Base-by-base conservation (phyloP, 2,888 invertebrate species). In the Callyntrura sp. region DNA sequence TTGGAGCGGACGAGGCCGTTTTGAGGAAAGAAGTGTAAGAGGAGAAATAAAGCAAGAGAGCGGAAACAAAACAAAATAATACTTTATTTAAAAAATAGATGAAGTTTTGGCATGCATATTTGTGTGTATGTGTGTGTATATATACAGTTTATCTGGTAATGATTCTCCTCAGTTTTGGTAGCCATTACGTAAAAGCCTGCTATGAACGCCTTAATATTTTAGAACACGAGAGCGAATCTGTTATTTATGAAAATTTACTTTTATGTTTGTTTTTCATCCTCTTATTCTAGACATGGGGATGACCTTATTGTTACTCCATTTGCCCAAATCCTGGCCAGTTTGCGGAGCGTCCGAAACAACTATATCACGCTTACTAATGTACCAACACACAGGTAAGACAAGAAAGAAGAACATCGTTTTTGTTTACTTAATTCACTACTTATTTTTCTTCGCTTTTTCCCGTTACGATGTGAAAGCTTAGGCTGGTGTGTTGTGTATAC, bases 231-330 rank as follows among this genome's bases (percentile, higher is more conserved):
- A 45, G 2, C 35, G 6, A 35, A 35, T 35, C 35, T 35, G 35
- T 4, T 35, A 35, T 35, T 35, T 90, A 92, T 92, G 93, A 90
- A 92, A 93, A 91, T 94, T 95, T 70, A 94, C 94, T 86, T 48
- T 4, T 35, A 35, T 35, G 35, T 90, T 82, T 82, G 73, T 51
- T 79, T 17, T 79, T 79, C 17, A 11, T 35, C n/a, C 20, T 73
- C 43, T 60, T 28, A 28, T 93, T 95, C 96, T 95, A 96, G 98
- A 95, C 99, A 99, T 96, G 99, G 99, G 94, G 99, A 99, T 96
- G 99, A 99, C 96, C 96, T 99, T 95, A 99, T 99, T 95, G 99
- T 99, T 95, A 99, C 99, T 94, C 99, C 99, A 94, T 99, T 99
- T 96, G 99, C 99, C 95, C 99, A 99, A 96, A 98, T 99, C 95